phyloP scores from a whole-genome alignment of 2,113 vertebrate genomes.

The Notothenia rossii region DNA sequence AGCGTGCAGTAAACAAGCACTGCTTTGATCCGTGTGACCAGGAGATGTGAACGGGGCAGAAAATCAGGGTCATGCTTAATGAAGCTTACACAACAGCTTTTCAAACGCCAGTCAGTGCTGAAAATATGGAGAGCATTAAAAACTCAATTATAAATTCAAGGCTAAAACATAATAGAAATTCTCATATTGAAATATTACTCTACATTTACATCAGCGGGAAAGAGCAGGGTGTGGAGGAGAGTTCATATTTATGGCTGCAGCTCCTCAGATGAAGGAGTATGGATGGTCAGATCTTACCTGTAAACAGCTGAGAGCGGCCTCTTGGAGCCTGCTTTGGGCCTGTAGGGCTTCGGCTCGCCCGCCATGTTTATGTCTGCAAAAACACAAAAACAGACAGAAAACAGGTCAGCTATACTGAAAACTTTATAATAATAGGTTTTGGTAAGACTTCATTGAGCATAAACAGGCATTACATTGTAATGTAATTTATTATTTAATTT shows the following conservation, averaged over 20 bases:
- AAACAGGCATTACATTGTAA: background rate
- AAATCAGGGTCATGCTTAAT: constrained; percentile 63
- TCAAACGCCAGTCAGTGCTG: constrained; percentile 26
- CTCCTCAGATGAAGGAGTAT: background rate
- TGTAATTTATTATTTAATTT: background rate
- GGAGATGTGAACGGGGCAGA: constrained; percentile 37
- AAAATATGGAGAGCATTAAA: constrained; percentile 9
- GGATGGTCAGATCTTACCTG: constrained; percentile 72
- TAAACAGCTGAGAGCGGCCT: constrained; percentile 95
- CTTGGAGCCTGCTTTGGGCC: constrained; percentile 95
- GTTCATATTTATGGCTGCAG: constrained; percentile 27
- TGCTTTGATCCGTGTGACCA: constrained; percentile 56
- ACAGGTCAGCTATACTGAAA: background rate
- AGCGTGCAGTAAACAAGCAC: constrained; percentile 52
- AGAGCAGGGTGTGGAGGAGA: constrained; percentile 13
- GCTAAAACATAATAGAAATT: constrained; percentile 23
- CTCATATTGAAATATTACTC: constrained; percentile 17
- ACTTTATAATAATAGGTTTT: background rate
- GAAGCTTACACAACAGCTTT: constrained; percentile 61
- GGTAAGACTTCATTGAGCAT: background rate
- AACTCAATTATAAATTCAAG: constrained; percentile 49
- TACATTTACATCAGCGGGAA: constrained; percentile 34
- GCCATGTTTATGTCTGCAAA: constrained; percentile 98
- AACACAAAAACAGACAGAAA: constrained; percentile 30
- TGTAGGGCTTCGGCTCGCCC: constrained; percentile 97